Evolutionary conservation across 2,113 vertebrate genomes (phyloP).

Genomic region (Thomomys bottae): DNA sequence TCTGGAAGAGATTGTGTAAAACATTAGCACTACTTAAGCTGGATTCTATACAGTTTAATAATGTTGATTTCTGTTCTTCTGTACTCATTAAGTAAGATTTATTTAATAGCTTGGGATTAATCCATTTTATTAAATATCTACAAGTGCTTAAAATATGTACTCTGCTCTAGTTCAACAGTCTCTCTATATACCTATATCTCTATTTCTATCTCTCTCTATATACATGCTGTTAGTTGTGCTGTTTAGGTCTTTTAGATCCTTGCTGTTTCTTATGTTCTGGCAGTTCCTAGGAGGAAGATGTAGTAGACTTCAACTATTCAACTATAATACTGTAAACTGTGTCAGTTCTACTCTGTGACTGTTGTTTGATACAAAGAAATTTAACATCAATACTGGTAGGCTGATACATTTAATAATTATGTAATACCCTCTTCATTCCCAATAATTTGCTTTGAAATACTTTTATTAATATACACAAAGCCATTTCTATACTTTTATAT

Average conservation of each 20-base stretch:
- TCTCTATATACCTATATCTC: too few relatives aligned
- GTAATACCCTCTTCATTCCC: not conserved
- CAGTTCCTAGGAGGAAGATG: not conserved
- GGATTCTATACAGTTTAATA: not conserved
- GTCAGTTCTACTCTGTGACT: not conserved
- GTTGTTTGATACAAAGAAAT: too few relatives aligned
- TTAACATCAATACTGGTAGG: not conserved
- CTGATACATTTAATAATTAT: not conserved
- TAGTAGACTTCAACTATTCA: not conserved
- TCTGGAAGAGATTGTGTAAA: not conserved
- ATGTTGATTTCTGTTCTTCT: not conserved
- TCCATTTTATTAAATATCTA: not conserved
- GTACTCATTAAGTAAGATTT: not conserved
- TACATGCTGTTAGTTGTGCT: not conserved
- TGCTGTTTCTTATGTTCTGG: not conserved
- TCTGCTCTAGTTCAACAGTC: not conserved
- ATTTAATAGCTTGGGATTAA: not conserved
- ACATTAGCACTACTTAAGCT: not conserved
- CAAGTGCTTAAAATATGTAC: not conserved
- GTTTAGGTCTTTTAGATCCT: not conserved
- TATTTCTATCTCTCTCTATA: too few relatives aligned
- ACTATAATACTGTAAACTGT: not conserved
- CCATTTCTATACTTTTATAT: not conserved
- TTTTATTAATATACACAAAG: not conserved
- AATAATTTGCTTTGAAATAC: not conserved